These are phyloP conservation scores for Cosmia trapezina DNA, from an alignment of 2,888 invertebrate genomes.

Conservation along the genomic window DNA sequence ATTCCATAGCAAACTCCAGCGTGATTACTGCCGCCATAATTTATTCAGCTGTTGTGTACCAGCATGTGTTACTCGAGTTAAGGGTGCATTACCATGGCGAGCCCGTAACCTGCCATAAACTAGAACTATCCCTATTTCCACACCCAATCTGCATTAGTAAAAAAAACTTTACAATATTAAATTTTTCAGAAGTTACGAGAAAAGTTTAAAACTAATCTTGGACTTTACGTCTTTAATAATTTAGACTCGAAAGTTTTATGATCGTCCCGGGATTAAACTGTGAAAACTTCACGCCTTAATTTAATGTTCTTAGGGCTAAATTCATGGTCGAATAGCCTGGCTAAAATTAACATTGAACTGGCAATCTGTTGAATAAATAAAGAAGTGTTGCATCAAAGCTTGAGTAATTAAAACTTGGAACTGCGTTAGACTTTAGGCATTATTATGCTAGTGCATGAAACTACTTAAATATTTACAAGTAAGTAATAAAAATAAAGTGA, in stretches of 20 bases:
- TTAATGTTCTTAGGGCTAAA: constrained; percentile 27
- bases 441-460: background rate
- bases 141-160: constrained; percentile 46
- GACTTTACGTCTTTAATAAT: constrained; percentile 16
- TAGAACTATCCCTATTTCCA: constrained; percentile 24
- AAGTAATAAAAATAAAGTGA: background rate
- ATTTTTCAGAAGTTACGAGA: constrained; percentile 30
- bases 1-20: background rate
- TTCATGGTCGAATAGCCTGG: constrained; percentile 16
- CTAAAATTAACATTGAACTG: constrained; percentile 9
- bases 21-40: constrained; percentile 41
- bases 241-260: constrained; percentile 31
- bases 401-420: constrained; percentile 30
- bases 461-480: background rate
- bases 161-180: constrained; percentile 21
- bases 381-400: background rate
- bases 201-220: constrained; percentile 47
- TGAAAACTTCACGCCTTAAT: constrained; percentile 49
- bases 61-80: constrained; percentile 47
- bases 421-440: constrained; percentile 1
- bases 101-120: constrained; percentile 29
- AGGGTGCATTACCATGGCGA: constrained; percentile 49
- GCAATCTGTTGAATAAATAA: constrained; percentile 25
- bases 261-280: constrained; percentile 23
- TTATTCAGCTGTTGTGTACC: constrained; percentile 42